Base-by-base conservation (phyloP, 2,797 vertebrate genomes). In the Chelonia mydas region DNA sequence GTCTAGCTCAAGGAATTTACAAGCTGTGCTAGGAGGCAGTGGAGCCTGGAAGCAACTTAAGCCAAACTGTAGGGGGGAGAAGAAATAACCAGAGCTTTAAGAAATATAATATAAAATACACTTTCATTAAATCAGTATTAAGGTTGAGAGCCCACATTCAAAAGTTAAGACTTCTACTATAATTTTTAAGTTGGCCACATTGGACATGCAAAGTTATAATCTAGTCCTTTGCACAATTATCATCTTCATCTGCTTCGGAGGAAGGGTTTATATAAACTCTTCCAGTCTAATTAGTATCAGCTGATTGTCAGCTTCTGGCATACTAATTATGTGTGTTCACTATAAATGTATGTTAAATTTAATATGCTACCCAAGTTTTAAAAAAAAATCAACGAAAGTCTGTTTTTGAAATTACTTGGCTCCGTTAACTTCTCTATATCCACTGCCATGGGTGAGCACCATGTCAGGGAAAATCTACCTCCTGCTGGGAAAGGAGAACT, bases 401-500 rank as follows among this genome's bases (percentile, higher is more conserved):
- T 88, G 95, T 91, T 96, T 97, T 83, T 94, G 87, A 95, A 97
- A 95, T 0, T 0, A 27, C 90, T 90, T 97, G 95, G 94, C 95
- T 76, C 3, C 31, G 49, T 72, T 68, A 95, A 65, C 80, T 94
- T 81, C 86, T 83, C 85, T 1, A 0, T 84, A 80, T 81, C 93
- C 3, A 0, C 87, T 95, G 93, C 95, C 92, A 72, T 87, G 92
- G 93, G 83, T 61, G 83, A 82, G 86, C 90, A 93, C 96, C 81
- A 0, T 93, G 91, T 94, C 95, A 96, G 87, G 37, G 86, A 96
- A 96, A 97, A 86, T 94, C 76, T 84, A 91, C 94, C 95, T 95
- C 97, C 97, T 97, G 93, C 94, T 96, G 95, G 94, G 95, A 89
- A 74, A 78, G 89, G 82, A 95, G 96, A 97, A 96, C 96, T 97